Evolutionary conservation across 2,113 vertebrate genomes (phyloP).

Genomic region (Bagarius yarrelli): DNA sequence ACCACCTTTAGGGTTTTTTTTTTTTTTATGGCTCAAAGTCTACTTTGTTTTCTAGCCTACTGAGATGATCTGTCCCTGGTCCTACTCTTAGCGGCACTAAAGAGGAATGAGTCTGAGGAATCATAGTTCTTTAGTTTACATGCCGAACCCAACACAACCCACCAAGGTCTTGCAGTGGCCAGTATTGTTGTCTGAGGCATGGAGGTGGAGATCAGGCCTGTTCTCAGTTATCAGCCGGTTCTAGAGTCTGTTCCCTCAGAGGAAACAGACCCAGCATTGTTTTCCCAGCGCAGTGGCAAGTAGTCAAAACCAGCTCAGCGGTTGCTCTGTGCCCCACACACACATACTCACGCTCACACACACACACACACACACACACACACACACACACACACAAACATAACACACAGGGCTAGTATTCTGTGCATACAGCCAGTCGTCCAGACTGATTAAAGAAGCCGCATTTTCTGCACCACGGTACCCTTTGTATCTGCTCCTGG

Average conservation of each 20-base stretch:
- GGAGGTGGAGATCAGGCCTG: background rate
- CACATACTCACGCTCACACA: conserved; percentile 18
- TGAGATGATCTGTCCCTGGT: background rate
- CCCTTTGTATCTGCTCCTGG: background rate
- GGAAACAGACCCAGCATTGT: conserved; percentile 41
- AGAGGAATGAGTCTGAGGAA: no score
- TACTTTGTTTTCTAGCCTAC: background rate
- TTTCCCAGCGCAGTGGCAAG: conserved; percentile 11
- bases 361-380: conserved; percentile 1
- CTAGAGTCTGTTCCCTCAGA: conserved; percentile 12
- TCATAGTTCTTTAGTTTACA: background rate
- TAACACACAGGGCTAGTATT: background rate
- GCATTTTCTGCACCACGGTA: background rate
- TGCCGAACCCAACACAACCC: background rate
- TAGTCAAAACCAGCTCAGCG: conserved; percentile 33
- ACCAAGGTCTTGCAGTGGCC: background rate
- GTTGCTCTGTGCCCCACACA: background rate
- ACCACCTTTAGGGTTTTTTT: background rate
- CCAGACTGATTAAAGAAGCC: conserved; percentile 7
- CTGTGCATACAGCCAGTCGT: conserved; percentile 3
- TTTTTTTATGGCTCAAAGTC: background rate
- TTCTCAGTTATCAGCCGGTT: background rate
- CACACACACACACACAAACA: conserved; percentile 13
- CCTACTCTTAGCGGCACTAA: background rate
- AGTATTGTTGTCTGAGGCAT: background rate